phyloP scores from a whole-genome alignment of 1,140 invertebrate species.

The Bombus affinis region DNA sequence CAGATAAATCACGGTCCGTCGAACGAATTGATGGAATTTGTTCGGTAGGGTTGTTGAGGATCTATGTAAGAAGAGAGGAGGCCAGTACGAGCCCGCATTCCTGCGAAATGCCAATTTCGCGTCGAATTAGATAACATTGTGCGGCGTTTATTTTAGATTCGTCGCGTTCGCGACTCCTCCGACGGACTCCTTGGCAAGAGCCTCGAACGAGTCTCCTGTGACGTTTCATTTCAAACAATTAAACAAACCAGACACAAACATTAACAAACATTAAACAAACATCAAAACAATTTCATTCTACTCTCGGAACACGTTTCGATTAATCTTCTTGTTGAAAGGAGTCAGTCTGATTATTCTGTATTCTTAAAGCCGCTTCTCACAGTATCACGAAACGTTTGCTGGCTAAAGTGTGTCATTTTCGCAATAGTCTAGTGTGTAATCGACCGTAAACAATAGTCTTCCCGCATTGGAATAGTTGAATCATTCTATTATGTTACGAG shows the following conservation, averaged over 20 bases:
- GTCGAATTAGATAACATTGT: slow-evolving; percentile 68
- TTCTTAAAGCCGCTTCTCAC: not conserved
- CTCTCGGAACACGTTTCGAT: too few species aligned
- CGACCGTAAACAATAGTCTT: slow-evolving; percentile 23
- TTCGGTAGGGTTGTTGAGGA: not conserved
- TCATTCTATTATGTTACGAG: not conserved
- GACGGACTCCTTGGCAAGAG: not conserved
- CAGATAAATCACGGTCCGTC: not conserved
- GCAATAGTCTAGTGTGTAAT: slow-evolving; percentile 10
- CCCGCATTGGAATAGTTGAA: not conserved
- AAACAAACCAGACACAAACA: too few species aligned
- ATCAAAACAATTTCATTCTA: too few species aligned
- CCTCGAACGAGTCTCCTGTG: not conserved
- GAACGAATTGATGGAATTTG: slow-evolving; percentile 1
- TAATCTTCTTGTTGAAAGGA: not conserved
- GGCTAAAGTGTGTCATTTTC: slow-evolving; percentile 15
- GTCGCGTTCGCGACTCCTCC: slow-evolving; percentile 22
- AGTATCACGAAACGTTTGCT: not conserved
- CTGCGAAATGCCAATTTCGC: slow-evolving; percentile 65
- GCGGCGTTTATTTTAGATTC: slow-evolving; percentile 63
- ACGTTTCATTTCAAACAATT: not conserved
- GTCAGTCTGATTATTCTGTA: not conserved
- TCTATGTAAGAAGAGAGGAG: slow-evolving; percentile 40
- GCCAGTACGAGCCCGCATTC: slow-evolving; percentile 58
- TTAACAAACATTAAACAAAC: too few species aligned